Conservation (phyloP, 2,797 vertebrate genomes). For the Enteromius argenteus region DNA sequence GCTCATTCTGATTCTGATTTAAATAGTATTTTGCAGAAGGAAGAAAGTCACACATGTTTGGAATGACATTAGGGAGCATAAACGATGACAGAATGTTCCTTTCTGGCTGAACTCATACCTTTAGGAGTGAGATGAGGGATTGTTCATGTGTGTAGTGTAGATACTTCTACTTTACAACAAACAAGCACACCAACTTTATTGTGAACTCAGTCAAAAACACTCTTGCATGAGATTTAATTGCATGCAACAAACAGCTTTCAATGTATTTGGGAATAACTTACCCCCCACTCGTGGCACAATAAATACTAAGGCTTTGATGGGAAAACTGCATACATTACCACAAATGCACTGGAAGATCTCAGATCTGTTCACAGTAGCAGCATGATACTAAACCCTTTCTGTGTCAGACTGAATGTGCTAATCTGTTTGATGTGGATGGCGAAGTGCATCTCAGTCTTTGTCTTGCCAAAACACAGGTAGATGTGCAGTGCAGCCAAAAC, state of each 20-base stretch:
- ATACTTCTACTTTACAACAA: neutral
- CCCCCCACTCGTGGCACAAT: neutral
- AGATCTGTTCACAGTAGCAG: neutral
- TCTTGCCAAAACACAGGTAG: slow-evolving; percentile 20
- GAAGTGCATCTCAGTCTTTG: slow-evolving; percentile 9
- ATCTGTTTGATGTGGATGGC: slow-evolving; percentile 20
- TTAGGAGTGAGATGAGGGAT: neutral
- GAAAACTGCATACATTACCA: neutral
- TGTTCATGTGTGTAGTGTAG: neutral
- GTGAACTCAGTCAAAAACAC: neutral
- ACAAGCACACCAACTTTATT: neutral
- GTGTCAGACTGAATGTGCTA: slow-evolving; percentile 15
- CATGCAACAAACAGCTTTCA: neutral
- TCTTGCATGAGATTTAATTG: slow-evolving; percentile 3
- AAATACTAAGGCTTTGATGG: neutral
- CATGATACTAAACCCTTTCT: slow-evolving; percentile 4
- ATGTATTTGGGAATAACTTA: neutral
- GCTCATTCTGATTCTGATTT: no score
- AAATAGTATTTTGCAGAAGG: neutral
- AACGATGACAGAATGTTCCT: neutral
- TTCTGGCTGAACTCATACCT: neutral
- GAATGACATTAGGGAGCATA: neutral
- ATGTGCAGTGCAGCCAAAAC: neutral
- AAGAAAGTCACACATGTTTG: neutral
- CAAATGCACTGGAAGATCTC: neutral